Evolutionary conservation across 23 tunicate species (phyloP), one percentile per base, ranked within the genome.

Genomic region (Halocynthia aurantium): DNA sequence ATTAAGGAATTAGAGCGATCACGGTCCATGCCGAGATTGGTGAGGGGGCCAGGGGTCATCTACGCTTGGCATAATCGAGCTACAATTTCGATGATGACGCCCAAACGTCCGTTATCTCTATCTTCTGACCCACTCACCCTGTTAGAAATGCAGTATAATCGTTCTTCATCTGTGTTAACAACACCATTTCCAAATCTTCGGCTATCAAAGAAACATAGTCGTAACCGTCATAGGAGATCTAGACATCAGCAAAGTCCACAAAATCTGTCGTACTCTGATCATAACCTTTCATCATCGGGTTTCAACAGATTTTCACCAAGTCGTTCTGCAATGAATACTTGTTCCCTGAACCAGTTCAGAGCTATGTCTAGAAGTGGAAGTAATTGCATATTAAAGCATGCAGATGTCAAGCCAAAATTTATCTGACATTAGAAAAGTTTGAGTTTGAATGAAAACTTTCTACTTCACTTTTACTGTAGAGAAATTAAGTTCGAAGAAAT

Each of bases 61-160:
- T 65, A 65, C 2, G 70, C 70, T 40, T 65, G 70, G 70, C 70
- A 65, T 2, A 65, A 65, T 49, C 15, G 70, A 65, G 70, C 70
- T 10, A 49, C 31, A 8, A 65, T 65, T 15, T 65, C 70, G 10
- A 65, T 65, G 70, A 65, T 65, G 70, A 65, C 70, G 49, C 10
- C 70, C 31, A 65, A 65, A 65, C 70, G 70, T 20, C 70, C 70
- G 0, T 20, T 65, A 49, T 65, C 70, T 15, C 19, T 65, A 9
- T 65, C 70, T 9, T 65, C 70, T 65, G 70, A 65, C 70, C 70
- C 70, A 2, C 9, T 65, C 49, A 15, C 70, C 19, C 31, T 65
- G 70, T 20, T 65, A 9, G 70, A 65, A 65, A 65, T 65, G 70
- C 70, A 65, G 70, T 65, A 10, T 15, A 65, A 65, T 49, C 49